A percentile compares a stretch with the other conserved stretches of the same genome.
These are phyloP conservation scores for Cryptoblepharus egeriae DNA, from an alignment of 2,797 vertebrate genomes.

Conservation along the genomic window DNA sequence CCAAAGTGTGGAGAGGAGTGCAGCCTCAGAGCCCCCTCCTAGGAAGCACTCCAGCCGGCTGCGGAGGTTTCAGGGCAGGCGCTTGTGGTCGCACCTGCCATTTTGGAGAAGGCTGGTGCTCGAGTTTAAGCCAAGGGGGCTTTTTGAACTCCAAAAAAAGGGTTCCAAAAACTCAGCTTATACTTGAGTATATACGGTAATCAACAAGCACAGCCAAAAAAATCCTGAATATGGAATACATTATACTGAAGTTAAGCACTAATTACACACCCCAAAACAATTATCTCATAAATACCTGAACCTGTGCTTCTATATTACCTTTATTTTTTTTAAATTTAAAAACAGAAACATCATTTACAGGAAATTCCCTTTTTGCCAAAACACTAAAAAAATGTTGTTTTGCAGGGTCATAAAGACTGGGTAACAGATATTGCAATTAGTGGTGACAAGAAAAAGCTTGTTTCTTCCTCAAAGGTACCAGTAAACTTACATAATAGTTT, in stretches of 20 bases:
- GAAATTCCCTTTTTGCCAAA: background rate
- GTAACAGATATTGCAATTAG: constrained; percentile 82
- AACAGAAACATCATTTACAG: background rate
- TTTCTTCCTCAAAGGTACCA: constrained; percentile 82
- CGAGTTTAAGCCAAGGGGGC: no score
- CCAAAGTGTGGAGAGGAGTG: no score
- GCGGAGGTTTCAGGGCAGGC: no score
- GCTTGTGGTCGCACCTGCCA: no score
- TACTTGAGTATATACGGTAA: no score
- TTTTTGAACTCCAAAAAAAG: no score
- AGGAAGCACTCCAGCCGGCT: no score
- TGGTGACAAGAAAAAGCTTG: constrained; percentile 75
- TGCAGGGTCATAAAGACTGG: constrained; percentile 84
- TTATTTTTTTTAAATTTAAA: background rate
- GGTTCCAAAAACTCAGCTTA: no score
- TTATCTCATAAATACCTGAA: background rate
- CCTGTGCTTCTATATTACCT: background rate
- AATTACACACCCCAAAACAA: background rate
- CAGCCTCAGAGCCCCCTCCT: no score
- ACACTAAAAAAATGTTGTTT: constrained; percentile 19
- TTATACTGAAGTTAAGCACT: no score
- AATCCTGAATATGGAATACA: background rate
- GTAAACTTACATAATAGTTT: background rate
- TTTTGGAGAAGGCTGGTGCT: no score
- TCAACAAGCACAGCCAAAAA: background rate